Conservation (phyloP, 2,113 vertebrate species). For the Sapayoa aenigma region DNA sequence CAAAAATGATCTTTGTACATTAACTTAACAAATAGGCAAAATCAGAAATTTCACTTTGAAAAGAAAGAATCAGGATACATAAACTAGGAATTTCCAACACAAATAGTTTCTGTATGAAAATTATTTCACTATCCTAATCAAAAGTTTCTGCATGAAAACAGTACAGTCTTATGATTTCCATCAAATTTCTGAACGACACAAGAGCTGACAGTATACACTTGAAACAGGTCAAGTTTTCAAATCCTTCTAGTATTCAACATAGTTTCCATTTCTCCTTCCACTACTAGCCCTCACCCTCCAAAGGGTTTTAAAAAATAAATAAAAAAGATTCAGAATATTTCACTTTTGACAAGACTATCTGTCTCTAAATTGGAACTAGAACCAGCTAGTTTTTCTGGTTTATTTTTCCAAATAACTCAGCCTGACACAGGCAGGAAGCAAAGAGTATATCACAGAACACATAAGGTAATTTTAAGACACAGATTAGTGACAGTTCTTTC, state of each 20-base stretch:
- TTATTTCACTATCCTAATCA: neutral
- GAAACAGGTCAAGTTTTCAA: neutral
- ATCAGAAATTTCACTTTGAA: neutral
- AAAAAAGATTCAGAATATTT: neutral
- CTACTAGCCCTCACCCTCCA: fast-evolving
- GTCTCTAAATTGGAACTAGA: neutral
- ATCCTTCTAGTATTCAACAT: neutral
- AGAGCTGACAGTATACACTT: neutral
- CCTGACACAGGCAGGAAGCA: neutral
- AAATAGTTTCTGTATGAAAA: neutral
- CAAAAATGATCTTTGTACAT: neutral
- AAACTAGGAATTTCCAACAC: neutral
- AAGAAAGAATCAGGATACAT: neutral
- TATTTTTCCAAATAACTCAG: neutral
- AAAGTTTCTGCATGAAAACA: neutral
- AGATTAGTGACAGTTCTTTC: neutral
- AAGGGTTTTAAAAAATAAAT: neutral
- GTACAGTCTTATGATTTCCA: neutral
- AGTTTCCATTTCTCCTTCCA: neutral
- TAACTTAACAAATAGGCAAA: neutral
- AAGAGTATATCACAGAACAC: neutral
- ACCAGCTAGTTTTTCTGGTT: neutral
- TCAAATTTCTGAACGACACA: neutral
- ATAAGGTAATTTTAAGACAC: neutral
- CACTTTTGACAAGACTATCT: neutral